Percentiles rank a stretch among this genome's conserved stretches.
Evolutionary conservation across 2,888 invertebrate species (phyloP).

Genomic region (Ochropleura plecta): DNA sequence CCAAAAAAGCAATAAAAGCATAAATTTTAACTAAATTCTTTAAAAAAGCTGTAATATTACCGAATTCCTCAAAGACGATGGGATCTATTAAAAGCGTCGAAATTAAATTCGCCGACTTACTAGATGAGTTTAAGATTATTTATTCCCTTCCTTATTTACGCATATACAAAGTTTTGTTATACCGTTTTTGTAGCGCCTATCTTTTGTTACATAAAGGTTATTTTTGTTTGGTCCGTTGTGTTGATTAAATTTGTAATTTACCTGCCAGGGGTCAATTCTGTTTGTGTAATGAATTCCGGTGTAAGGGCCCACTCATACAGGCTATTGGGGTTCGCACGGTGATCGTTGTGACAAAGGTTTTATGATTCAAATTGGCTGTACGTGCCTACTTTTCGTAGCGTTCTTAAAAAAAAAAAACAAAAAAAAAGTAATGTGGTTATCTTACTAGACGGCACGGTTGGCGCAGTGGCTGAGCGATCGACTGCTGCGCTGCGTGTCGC

Average conservation of each 20-base stretch:
- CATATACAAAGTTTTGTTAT: slow-evolving; percentile 51
- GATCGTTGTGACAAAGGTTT: slow-evolving; percentile 38
- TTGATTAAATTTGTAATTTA: slow-evolving; percentile 56
- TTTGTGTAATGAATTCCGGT: slow-evolving; percentile 74
- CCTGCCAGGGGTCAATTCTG: slow-evolving; percentile 73
- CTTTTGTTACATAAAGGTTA: slow-evolving; percentile 43
- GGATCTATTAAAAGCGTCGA: slow-evolving; percentile 68
- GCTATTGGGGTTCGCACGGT: slow-evolving; percentile 46
- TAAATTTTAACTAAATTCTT: slow-evolving; percentile 46
- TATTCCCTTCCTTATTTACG: slow-evolving; percentile 75
- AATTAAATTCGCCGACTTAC: slow-evolving; percentile 75
- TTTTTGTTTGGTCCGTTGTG: slow-evolving; percentile 56
- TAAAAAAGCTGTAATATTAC: slow-evolving; percentile 58
- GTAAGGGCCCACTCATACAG: slow-evolving; percentile 66
- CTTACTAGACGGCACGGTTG: too few species aligned
- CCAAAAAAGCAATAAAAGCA: slow-evolving; percentile 51
- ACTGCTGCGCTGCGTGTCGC: too few species aligned
- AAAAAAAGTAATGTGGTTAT: too few species aligned
- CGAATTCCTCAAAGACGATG: slow-evolving; percentile 65
- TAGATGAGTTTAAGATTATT: slow-evolving; percentile 76
- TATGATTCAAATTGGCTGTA: slow-evolving; percentile 18
- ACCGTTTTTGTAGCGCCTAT: slow-evolving; percentile 50
- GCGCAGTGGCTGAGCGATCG: too few species aligned
- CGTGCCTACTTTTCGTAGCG: not conserved
- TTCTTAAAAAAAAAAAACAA: not conserved